Evolutionary conservation across 2,888 invertebrate species (phyloP).

Genomic region (Latheticus oryzae): DNA sequence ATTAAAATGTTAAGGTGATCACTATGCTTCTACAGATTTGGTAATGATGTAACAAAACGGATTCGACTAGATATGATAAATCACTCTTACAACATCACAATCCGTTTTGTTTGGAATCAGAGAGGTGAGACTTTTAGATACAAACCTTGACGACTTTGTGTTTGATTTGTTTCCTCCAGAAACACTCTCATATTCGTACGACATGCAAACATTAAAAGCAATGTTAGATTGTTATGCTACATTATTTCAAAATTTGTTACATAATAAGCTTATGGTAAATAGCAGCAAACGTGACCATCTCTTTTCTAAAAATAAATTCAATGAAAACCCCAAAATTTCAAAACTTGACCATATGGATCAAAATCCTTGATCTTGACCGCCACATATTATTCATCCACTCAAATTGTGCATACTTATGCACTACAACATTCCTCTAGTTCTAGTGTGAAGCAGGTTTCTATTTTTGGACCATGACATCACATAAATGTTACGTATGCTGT

Average conservation of each 20-base stretch:
- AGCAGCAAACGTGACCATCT: slow-evolving; percentile 3
- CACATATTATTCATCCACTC: too few relatives aligned
- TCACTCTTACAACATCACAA: too few relatives aligned
- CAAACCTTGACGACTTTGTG: slow-evolving; percentile 70
- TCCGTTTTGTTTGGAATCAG: too few relatives aligned
- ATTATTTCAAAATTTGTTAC: slow-evolving; percentile 38
- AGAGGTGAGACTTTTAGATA: slow-evolving; percentile 44
- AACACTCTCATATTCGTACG: slow-evolving; percentile 77
- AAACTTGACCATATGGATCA: slow-evolving; percentile 9
- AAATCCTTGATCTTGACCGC: slow-evolving; percentile 6
- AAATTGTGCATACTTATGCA: slow-evolving; percentile 29
- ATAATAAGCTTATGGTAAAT: slow-evolving; percentile 12
- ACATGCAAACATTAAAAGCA: slow-evolving; percentile 72
- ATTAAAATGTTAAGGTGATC: too few relatives aligned
- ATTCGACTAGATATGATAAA: neutral
- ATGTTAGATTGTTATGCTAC: slow-evolving; percentile 57
- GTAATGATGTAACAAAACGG: neutral
- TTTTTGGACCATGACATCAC: slow-evolving; percentile 73
- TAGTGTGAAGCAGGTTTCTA: slow-evolving; percentile 64
- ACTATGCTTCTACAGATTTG: neutral
- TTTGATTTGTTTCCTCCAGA: slow-evolving; percentile 72
- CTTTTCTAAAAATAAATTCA: slow-evolving; percentile 6
- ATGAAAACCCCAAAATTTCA: neutral
- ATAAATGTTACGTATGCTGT: slow-evolving; percentile 70
- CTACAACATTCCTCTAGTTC: slow-evolving; percentile 21